Conservation (phyloP, 2,113 vertebrate species). For the Corydoras maculifer region DNA sequence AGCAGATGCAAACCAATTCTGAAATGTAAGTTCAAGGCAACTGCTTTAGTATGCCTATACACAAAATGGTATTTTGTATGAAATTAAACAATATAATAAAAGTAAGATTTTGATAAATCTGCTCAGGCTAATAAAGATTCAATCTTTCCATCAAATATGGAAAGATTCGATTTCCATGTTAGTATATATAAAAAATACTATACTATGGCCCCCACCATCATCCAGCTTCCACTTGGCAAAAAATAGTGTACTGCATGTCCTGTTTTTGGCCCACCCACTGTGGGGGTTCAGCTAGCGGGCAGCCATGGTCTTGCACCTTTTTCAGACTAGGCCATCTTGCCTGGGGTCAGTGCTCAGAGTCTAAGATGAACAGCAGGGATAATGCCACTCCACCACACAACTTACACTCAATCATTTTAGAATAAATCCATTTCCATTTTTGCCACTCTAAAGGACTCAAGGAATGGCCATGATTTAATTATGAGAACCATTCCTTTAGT, state of each 20-base stretch:
- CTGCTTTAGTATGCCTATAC: slow-evolving; percentile 10
- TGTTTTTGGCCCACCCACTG: slow-evolving; percentile 30
- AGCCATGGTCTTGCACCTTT: slow-evolving; percentile 14
- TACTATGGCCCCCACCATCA: no score
- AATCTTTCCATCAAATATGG: slow-evolving; percentile 8
- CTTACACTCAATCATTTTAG: slow-evolving; percentile 30
- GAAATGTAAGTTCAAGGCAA: slow-evolving; percentile 12
- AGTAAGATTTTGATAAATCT: no score
- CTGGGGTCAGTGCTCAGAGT: slow-evolving; percentile 32
- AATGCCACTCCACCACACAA: slow-evolving; percentile 31
- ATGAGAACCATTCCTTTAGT: slow-evolving; percentile 28
- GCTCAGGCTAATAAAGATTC: neutral
- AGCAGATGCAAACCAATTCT: neutral
- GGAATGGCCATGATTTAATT: slow-evolving; percentile 35
- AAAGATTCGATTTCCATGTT: neutral
- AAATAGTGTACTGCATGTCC: slow-evolving; percentile 27
- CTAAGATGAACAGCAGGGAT: slow-evolving; percentile 32
- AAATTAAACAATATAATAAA: no score
- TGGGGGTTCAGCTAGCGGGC: slow-evolving; percentile 31
- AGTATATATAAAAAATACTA: neutral
- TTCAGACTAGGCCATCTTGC: slow-evolving; percentile 13
- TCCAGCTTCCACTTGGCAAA: slow-evolving; percentile 1
- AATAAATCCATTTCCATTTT: slow-evolving; percentile 29
- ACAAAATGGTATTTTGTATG: neutral
- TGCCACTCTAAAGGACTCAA: slow-evolving; percentile 14